Evolutionary conservation across 2,888 invertebrate genomes (phyloP), one percentile per base, ranked within the genome.

Genomic region (Chouioia cunea): DNA sequence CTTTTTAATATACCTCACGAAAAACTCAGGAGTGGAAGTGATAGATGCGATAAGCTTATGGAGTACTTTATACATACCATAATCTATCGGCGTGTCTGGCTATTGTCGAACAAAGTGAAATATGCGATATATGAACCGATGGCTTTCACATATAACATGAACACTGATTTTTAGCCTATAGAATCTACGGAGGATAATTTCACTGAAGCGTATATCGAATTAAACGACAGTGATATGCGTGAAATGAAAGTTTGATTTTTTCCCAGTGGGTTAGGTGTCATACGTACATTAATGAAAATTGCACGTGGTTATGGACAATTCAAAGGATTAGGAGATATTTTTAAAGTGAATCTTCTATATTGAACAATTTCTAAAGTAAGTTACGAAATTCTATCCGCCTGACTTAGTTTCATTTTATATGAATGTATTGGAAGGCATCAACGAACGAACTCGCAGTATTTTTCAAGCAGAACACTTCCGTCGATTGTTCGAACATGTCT

Each of bases 1-100:
- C 66, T 70, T 76, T 76, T 76, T 75, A 77, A 77, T 74, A 72
- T 75, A 76, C 65, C 65, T 57, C 63, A 10, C 36, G 71, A 66
- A 76, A 36, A 73, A 74, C 46, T 72, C 67, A n/a, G n/a, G 62
- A 74, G 74, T 73, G 74, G 68, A 69, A 71, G 67, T 75, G 76
- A 76, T 73, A 69, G 69, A 76, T 74, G 76, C 63, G 36, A 15
- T 43, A 43, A 27, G 48, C 46, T 44, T 27, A 43, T 68, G 6
- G 12, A 36, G 36, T 36, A 36, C 12, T 36, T 6, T 36, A 36
- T 36, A 36, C 36, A 36, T 10, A 36, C 12, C 14, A 22, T 60
- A 23, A 56, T 23, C 46, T 22, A 22, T 43, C 20, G 14, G 4
- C 18, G 50, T 16, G 12, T 16, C 8, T 20, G 18, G 44, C 15